Base-by-base conservation (phyloP, 2,113 vertebrate species). In the Craseonycteris thonglongyai region DNA sequence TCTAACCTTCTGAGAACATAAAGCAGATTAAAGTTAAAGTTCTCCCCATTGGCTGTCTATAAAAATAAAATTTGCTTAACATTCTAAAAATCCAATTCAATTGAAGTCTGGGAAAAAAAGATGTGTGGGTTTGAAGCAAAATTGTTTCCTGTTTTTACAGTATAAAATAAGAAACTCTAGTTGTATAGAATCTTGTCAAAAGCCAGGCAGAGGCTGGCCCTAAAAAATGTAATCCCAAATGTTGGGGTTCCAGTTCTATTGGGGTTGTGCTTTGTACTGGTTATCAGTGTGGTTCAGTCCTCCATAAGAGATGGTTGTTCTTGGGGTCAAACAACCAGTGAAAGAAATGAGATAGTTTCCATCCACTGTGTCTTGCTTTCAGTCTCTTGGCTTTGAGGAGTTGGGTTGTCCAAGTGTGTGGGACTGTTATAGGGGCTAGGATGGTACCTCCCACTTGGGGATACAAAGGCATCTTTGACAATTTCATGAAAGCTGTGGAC, bases 1-100 rank as follows among this genome's bases (percentile, higher is more conserved):
- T 71, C 58, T 83, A 69, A 79, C 19, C 79, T 85, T 94, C 79
- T 93, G 83, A 94, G n/a, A 83, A 79, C 38, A 80, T 82, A 82
- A 92, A 95, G 85, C 35, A 78, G 51, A 91, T 88, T 94, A 87
- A 81, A 89, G 30, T 72, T 88, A 74, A 89, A 84, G 16, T 71
- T 94, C 47, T 47, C n/a, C n/a, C n/a, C 12, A 47, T 47, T 47
- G 47, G 47, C 47, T 79, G 3, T 63, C 83, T 83, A 69, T 79
- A 89, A 90, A 94, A 79, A 89, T 45, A 89, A 89, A 80, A 87
- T 83, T 91, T 83, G 26, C 58, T 90, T 45, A 71, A 59, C 33
- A 85, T 66, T 80, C 49, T 56, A 89, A 74, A 95, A 82, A 66
- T 26, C 38, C 45, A 83, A 15, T 61, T 92, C 61, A 95, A 16